Evolutionary conservation across 2,113 vertebrate genomes (phyloP).

Genomic region (Otus sunia): DNA sequence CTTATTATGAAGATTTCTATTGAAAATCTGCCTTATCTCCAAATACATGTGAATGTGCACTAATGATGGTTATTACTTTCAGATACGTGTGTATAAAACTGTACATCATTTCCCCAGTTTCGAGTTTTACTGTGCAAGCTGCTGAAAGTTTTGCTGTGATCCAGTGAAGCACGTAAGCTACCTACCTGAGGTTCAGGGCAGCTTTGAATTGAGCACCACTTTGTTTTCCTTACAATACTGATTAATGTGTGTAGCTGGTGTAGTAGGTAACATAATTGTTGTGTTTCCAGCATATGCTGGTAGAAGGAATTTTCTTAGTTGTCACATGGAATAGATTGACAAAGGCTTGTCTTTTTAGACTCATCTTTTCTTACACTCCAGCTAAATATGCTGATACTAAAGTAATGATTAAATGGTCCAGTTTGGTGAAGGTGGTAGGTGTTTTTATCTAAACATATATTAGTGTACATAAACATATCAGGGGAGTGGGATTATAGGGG

Average conservation of each 20-base stretch:
- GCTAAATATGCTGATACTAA: neutral
- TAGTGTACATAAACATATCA: accelerated
- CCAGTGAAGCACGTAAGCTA: neutral
- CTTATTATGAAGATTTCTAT: neutral
- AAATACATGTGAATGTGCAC: neutral
- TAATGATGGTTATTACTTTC: neutral
- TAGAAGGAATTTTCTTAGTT: neutral
- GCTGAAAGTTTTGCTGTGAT: neutral
- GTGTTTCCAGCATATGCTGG: neutral
- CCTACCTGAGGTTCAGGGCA: neutral
- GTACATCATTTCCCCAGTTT: neutral
- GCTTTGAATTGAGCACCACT: neutral
- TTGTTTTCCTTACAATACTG: neutral
- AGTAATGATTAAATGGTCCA: neutral
- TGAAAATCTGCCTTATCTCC: neutral
- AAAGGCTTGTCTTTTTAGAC: neutral
- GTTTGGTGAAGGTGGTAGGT: neutral
- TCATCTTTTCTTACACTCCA: neutral
- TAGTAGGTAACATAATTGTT: neutral
- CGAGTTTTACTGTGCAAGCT: neutral
- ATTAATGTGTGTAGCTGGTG: neutral
- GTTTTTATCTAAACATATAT: neutral
- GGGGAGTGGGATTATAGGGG: neutral
- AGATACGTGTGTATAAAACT: neutral
- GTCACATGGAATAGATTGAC: neutral